Conservation (phyloP, 2,113 vertebrate genomes). For the Hystrix cristata region DNA sequence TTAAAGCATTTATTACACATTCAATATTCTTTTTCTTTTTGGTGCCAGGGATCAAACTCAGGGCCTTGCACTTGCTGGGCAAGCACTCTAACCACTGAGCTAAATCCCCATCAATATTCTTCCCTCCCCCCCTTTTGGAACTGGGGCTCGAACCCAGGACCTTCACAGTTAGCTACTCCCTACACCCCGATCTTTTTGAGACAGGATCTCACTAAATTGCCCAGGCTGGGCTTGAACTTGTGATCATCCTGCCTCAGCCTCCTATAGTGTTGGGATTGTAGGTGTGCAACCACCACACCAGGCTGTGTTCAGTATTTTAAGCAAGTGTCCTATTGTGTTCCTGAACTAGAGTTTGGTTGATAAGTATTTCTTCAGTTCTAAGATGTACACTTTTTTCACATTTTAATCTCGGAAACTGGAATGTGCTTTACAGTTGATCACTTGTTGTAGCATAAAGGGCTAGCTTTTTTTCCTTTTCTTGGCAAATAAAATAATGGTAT, state of each 20-base stretch:
- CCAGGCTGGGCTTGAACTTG: neutral
- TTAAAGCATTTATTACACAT: conserved; percentile 75
- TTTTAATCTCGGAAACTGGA: conserved; percentile 50
- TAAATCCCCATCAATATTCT: too few species aligned
- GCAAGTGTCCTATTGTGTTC: conserved; percentile 68
- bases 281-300: neutral
- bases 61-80: too few species aligned
- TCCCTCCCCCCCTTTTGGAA: neutral
- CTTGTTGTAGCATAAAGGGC: neutral
- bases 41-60: too few species aligned
- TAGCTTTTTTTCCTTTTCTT: neutral
- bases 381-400: neutral
- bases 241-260: neutral
- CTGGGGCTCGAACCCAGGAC: neutral
- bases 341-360: conserved; percentile 72
- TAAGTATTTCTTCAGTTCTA: conserved; percentile 49
- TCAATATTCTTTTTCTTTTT: conserved; percentile 57
- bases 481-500: conserved; percentile 27
- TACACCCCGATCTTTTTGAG: neutral
- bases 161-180: neutral
- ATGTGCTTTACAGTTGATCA: conserved; percentile 12
- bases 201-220: neutral
- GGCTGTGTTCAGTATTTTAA: neutral
- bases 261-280: neutral
- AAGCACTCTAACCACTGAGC: too few species aligned